Evolutionary conservation across 2,113 vertebrate species (phyloP), one percentile per base, ranked within the genome.

Genomic region (Cettia cetti): DNA sequence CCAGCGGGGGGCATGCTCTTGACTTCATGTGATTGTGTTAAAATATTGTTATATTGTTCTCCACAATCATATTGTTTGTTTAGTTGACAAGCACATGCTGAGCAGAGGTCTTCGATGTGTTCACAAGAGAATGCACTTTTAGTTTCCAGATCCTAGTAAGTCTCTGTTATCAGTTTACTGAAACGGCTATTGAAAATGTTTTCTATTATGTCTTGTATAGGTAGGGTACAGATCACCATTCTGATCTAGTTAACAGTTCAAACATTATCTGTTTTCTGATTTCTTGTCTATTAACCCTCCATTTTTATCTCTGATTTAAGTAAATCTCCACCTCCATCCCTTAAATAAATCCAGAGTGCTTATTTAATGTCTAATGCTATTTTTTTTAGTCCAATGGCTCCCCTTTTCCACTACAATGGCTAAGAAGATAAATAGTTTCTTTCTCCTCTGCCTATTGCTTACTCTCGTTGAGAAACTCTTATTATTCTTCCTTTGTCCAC

Each of bases 251-350:
- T 91, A 95, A 26, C 28, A 81, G 71, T 70, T 92, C 27, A 35
- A 79, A 22, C 10, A 39, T 60, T 78, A 82, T 63, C 54, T 64
- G 8, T 92, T 95, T 89, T 85, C 59, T 31, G 17, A 74, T 77
- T 93, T 74, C 35, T 40, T 66, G 8, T 59, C 39, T 88, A 19
- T 64, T 80, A 90, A 35, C 28, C 31, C 27, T 86, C 33, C n/a
- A 80, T 77, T 96, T 77, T 80, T 35, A 95, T 85, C 21, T 19
- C 56, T 57, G 28, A 54, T 96, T 97, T 93, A 91, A 92, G 45
- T 37, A 95, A 92, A 89, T 71, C 45, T 66, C 44, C 57, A 86
- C n/a, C 27, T 86, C 39, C 18, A 69, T 74, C 94, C 61, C 37
- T 89, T 70, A 91, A 90, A 64, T 10, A 11, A 71, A 75, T 69